Base-by-base conservation (phyloP, 23 tunicate species). In the Halocynthia roretzi region DNA sequence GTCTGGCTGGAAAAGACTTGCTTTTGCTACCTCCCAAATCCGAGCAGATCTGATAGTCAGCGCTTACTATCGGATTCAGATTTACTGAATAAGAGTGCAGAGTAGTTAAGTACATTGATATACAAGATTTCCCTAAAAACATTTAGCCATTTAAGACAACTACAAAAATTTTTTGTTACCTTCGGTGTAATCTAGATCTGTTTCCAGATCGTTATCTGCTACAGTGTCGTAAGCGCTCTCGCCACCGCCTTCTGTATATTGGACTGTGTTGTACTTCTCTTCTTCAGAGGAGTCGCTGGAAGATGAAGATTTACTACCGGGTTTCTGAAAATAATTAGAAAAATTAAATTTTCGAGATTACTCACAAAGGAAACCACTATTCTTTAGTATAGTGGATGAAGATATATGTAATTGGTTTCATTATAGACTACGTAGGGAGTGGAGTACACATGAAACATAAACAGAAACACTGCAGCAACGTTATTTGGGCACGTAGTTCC, bases 1-100 rank as follows among this genome's bases (percentile, higher is more conserved):
- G n/a, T 56, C 96, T 64, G 22, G 76, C 76, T 5, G 96, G 96
- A 75, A 89, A 89, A 11, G 96, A 84, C 73, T 83, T 83, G 72
- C 52, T 77, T 62, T 65, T 72, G 54, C 61, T 66, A 49, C 44
- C 44, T 31, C 44, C 44, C 44, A 80, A 17, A 40, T 76, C 84
- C 10, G 88, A 72, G 69, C 88, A 84, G 17, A 89, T 83, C 72
- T 76, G 88, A 70, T 81, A 89, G 76, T 89, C 85, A 12, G 86
- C 76, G 68, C 77, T 89, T 17, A 89, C 88, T 14, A 89, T 83
- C 17, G 87, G 85, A 56, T 89, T 89, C 58, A 75, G 21, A 12
- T 69, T 18, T 19, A 64, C 78, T 74, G 4, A 14, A 31, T n/a
- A 31, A 31, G 4, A 31, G 44, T 31, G 44, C 44, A 31, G 44